Percentiles rank a stretch among this genome's conserved stretches.
phyloP scores from a whole-genome alignment of 2,888 invertebrate species.

The Melanophora roralis region DNA sequence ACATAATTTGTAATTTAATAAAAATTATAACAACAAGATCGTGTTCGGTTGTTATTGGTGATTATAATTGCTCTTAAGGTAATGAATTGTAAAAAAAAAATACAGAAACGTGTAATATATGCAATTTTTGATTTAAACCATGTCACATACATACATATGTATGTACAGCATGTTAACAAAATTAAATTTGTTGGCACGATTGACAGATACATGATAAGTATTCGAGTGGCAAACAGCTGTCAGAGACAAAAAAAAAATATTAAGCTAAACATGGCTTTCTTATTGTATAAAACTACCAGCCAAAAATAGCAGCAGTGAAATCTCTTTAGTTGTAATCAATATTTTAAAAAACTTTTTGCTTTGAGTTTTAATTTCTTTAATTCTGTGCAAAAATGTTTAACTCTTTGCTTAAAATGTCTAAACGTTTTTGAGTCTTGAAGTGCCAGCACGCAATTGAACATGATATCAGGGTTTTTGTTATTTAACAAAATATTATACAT shows the following conservation, averaged over 20 bases:
- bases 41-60: too few species aligned
- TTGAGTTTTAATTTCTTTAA: too few species aligned
- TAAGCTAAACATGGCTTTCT: constrained; percentile 1
- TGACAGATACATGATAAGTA: constrained; percentile 56
- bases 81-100: too few species aligned
- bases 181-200: constrained; percentile 16
- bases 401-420: too few species aligned
- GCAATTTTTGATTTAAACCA: not conserved
- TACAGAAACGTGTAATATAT: not conserved
- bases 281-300: not conserved
- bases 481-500: not conserved
- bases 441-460: constrained; percentile 1
- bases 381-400: too few species aligned
- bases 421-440: not conserved
- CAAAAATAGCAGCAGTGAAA: constrained; percentile 9
- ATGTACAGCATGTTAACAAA: constrained; percentile 10
- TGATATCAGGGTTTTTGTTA: not conserved
- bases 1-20: too few species aligned
- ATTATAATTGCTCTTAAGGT: too few species aligned
- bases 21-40: too few species aligned
- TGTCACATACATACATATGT: too few species aligned
- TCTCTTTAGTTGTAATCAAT: not conserved
- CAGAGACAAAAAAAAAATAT: constrained; percentile 5
- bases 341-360: too few species aligned
- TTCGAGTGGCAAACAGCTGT: constrained; percentile 49